A percentile compares a stretch with the other conserved stretches of the same genome.
Conservation (phyloP, 2,888 invertebrate genomes). For the Leucophenga montana region DNA sequence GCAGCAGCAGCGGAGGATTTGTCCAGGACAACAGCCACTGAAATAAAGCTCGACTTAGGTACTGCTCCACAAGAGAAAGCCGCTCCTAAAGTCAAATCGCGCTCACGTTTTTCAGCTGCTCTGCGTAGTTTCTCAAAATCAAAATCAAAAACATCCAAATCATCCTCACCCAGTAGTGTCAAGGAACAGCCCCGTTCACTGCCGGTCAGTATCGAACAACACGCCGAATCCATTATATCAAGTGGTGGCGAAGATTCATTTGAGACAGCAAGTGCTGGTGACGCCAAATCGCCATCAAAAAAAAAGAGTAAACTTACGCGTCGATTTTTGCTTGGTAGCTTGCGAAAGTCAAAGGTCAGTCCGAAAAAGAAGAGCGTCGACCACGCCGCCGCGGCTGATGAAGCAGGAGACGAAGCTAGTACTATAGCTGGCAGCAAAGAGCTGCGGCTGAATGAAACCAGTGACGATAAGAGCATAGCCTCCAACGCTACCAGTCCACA, state of each 20-base stretch:
- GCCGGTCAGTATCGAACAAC: conserved; percentile 38
- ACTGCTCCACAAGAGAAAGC: no score
- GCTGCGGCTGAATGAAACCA: conserved; percentile 41
- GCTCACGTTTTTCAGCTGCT: conserved; percentile 69
- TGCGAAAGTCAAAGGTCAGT: conserved; percentile 61
- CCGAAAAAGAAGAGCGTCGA: conserved; percentile 46
- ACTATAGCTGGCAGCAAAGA: conserved; percentile 44
- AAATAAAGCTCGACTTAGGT: conserved; percentile 44
- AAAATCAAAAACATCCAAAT: conserved; percentile 49
- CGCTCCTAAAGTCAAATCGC: conserved; percentile 61
- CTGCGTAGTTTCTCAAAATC: conserved; percentile 67
- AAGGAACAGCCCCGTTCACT: conserved; percentile 9
- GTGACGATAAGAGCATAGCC: conserved; percentile 34
- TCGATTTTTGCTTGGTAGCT: conserved; percentile 62
- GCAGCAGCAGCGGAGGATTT: conserved; percentile 28
- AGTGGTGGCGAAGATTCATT: conserved; percentile 53
- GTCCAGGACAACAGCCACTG: conserved; percentile 21
- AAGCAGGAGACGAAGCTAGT: conserved; percentile 55
- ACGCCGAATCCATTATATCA: conserved; percentile 47
- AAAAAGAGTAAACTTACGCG: conserved; percentile 66
- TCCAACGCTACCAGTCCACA: conserved; percentile 37
- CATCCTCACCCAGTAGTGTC: background rate
- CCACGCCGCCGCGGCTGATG: conserved; percentile 48
- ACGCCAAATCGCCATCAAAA: conserved; percentile 36
- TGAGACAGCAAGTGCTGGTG: conserved; percentile 25